A percentile compares a stretch with the other conserved stretches of the same genome.
phyloP scores from a whole-genome alignment of 2,113 vertebrate genomes.

The Garra rufa region DNA sequence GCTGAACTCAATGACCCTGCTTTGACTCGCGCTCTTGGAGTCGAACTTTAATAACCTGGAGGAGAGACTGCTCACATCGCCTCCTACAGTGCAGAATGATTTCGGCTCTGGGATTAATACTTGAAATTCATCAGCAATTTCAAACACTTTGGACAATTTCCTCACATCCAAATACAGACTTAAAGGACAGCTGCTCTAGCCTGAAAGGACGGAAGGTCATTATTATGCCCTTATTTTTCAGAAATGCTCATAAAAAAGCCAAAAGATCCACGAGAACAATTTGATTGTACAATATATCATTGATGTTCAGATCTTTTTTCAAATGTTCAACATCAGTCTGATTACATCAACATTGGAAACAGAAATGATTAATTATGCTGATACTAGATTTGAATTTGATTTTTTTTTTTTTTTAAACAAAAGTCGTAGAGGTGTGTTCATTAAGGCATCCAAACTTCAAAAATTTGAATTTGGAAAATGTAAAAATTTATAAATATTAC shows the following conservation, averaged over 20 bases:
- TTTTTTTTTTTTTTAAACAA: too few relatives aligned
- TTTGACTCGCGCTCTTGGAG: constrained; percentile 38
- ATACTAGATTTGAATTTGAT: too few relatives aligned
- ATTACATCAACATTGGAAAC: not conserved
- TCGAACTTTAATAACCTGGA: constrained; percentile 36
- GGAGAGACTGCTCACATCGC: constrained; percentile 16
- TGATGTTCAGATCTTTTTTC: not conserved
- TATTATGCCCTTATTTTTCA: not conserved
- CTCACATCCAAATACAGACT: not conserved
- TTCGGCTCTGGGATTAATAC: not conserved
- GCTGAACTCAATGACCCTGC: constrained; percentile 42
- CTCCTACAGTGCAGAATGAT: not conserved
- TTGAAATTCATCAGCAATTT: not conserved
- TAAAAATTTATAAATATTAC: too few relatives aligned
- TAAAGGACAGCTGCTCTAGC: not conserved
- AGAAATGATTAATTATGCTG: too few relatives aligned
- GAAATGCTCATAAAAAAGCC: not conserved
- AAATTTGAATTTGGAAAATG: too few relatives aligned
- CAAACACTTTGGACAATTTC: not conserved
- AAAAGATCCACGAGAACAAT: not conserved
- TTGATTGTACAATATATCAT: not conserved
- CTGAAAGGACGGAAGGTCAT: not conserved
- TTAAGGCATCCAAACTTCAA: too few relatives aligned
- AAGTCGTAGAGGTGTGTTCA: too few relatives aligned
- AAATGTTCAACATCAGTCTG: not conserved